Conservation (phyloP, 2,797 vertebrate species). For the Lepus townsendii region DNA sequence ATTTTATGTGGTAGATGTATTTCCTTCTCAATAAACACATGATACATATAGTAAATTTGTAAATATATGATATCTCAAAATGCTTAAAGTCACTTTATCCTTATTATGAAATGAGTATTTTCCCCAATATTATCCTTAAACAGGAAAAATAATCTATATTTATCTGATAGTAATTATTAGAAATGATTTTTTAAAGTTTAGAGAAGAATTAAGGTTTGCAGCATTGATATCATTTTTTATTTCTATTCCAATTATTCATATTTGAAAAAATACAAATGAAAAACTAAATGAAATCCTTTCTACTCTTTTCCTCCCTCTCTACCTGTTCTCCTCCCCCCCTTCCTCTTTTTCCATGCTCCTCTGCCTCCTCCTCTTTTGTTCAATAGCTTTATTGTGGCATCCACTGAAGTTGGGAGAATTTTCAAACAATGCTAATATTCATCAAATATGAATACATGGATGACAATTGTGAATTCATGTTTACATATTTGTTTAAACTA, state of each 20-base stretch:
- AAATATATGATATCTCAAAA: background rate
- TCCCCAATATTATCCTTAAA: background rate
- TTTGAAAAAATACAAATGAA: background rate
- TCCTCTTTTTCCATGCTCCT: background rate
- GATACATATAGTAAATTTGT: background rate
- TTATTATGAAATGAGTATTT: background rate
- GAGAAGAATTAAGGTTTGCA: background rate
- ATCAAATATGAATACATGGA: background rate
- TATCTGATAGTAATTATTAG: background rate
- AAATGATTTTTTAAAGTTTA: conserved; percentile 17
- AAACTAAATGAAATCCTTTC: background rate
- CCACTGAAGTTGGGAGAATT: background rate
- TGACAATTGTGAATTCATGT: conserved; percentile 10
- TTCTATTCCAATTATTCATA: conserved; percentile 3
- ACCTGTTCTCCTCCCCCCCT: background rate
- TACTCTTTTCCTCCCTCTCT: no score
- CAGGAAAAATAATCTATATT: background rate
- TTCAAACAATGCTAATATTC: background rate
- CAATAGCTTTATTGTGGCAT: background rate
- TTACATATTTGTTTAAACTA: conserved; percentile 27
- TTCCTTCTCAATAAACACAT: background rate
- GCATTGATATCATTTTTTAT: background rate
- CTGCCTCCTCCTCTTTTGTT: background rate
- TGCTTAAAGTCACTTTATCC: background rate
- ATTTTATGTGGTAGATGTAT: background rate